A percentile compares a stretch with the other conserved stretches of the same genome.
Conservation (phyloP, 2,113 vertebrate species). For the Cynopterus brachyotis region DNA sequence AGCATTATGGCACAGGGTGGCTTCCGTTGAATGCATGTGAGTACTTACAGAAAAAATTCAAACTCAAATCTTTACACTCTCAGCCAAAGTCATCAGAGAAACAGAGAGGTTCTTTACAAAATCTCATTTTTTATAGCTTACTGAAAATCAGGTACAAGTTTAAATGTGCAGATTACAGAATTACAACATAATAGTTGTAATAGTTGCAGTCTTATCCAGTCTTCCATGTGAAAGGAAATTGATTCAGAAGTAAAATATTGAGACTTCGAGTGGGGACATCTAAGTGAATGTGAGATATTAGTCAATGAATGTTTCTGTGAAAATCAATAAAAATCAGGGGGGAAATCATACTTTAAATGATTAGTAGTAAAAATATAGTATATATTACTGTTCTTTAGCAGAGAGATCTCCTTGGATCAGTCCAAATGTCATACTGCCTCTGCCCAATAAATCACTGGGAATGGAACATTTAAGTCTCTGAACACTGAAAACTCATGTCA, state of each 20-base stretch:
- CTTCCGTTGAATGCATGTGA: background rate
- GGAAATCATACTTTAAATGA: background rate
- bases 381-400: background rate
- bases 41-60: background rate
- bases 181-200: background rate
- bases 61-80: background rate
- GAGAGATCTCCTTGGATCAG: background rate
- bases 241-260: background rate
- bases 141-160: background rate
- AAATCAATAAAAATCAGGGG: background rate
- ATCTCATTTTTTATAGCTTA: background rate
- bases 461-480: constrained; percentile 40
- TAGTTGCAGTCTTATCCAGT: background rate
- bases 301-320: background rate
- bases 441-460: background rate
- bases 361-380: background rate
- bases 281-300: background rate
- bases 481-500: constrained; percentile 23
- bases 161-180: background rate
- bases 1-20: background rate
- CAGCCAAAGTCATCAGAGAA: background rate
- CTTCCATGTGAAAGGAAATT: background rate
- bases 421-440: background rate
- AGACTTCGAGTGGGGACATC: background rate
- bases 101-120: background rate